These are phyloP conservation scores for Autographa pulchrina DNA, from an alignment of 2,888 invertebrate species.

Conservation along the genomic window DNA sequence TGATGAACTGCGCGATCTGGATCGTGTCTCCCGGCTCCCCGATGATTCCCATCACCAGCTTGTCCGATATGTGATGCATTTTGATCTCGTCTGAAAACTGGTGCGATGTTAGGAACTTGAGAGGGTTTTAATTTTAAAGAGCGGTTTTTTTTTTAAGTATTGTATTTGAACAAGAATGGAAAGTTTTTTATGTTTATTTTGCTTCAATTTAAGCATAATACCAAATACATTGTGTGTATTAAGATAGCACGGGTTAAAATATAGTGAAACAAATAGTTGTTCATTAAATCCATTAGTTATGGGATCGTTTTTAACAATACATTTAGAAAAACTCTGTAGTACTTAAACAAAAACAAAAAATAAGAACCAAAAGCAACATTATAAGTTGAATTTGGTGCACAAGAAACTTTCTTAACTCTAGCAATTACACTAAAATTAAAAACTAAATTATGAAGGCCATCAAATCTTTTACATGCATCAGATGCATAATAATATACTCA, in stretches of 20 bases:
- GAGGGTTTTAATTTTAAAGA: too few relatives aligned
- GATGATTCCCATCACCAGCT: conserved; percentile 95
- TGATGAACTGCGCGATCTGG: conserved; percentile 98
- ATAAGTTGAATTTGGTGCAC: neutral
- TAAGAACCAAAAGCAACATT: too few relatives aligned
- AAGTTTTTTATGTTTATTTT: too few relatives aligned
- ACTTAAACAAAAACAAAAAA: too few relatives aligned
- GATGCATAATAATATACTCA: neutral
- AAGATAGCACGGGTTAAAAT: too few relatives aligned
- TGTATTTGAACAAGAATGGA: too few relatives aligned
- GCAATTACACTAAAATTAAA: neutral
- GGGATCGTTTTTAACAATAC: neutral
- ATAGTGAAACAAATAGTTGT: neutral
- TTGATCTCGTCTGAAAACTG: conserved; percentile 95
- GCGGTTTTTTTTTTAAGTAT: too few relatives aligned
- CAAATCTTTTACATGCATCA: neutral
- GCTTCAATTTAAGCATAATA: too few relatives aligned
- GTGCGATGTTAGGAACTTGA: neutral
- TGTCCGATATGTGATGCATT: conserved; percentile 94
- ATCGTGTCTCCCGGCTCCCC: conserved; percentile 97
- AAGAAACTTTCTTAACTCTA: neutral
- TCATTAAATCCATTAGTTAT: neutral
- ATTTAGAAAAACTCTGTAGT: neutral
- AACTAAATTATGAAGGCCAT: neutral
- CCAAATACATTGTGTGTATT: too few relatives aligned